phyloP scores from a whole-genome alignment of 2,797 vertebrate species.

The Pipistrellus nathusii region DNA sequence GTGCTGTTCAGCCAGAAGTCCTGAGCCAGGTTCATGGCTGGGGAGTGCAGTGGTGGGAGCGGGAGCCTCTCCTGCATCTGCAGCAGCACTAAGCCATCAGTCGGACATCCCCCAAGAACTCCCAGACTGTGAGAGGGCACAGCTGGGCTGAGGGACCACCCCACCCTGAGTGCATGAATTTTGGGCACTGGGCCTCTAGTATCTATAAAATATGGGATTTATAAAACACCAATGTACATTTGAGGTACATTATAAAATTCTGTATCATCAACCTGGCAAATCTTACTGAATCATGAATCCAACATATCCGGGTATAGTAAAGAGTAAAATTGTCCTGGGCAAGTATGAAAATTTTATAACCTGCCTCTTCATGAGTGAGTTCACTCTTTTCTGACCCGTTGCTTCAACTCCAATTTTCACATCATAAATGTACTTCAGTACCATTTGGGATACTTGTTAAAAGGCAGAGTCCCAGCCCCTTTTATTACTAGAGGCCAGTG shows the following conservation, averaged over 20 bases:
- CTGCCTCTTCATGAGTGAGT: neutral
- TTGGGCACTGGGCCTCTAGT: too few relatives aligned
- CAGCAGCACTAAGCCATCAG: too few relatives aligned
- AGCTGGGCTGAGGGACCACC: too few relatives aligned
- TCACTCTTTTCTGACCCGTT: neutral
- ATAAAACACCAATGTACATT: neutral
- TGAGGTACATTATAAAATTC: neutral
- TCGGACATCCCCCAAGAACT: too few relatives aligned
- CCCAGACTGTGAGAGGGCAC: too few relatives aligned
- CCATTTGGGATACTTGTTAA: neutral
- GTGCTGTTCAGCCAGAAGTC: too few relatives aligned
- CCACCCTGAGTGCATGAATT: too few relatives aligned
- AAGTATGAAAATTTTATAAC: neutral
- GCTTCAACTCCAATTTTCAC: neutral
- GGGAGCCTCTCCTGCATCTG: too few relatives aligned
- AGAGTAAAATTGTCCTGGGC: neutral
- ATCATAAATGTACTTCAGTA: neutral
- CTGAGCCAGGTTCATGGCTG: too few relatives aligned
- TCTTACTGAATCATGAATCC: neutral
- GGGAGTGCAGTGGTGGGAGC: too few relatives aligned
- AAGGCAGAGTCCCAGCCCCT: neutral
- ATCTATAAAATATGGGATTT: neutral
- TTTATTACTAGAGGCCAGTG: neutral
- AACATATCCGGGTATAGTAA: neutral
- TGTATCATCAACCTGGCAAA: neutral